Conservation (phyloP, 1,140 invertebrate genomes). For the Fragariocoptes setiger region DNA sequence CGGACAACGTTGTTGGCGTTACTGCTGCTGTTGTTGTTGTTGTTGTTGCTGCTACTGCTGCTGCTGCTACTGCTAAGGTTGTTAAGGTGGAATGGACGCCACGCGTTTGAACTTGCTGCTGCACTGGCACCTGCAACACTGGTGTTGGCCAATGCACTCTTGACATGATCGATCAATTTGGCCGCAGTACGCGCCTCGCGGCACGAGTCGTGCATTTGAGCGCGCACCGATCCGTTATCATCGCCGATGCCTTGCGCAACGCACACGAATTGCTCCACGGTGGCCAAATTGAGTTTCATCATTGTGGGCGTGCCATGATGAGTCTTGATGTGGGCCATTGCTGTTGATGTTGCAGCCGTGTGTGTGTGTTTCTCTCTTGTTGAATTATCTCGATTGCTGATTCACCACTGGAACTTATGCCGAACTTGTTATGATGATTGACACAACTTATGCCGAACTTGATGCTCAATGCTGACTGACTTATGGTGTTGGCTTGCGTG, state of each 20-base stretch:
- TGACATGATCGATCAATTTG: conserved; percentile 5
- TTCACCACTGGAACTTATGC: too few relatives aligned
- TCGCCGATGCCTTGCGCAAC: conserved; percentile 92
- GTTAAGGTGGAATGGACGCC: background rate
- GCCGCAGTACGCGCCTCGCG: conserved; percentile 77
- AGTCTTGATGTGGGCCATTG: too few relatives aligned
- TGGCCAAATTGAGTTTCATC: conserved; percentile 40
- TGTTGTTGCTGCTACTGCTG: conserved; percentile 23
- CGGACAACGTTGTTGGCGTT: background rate
- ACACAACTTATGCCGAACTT: too few relatives aligned
- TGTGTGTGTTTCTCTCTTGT: too few relatives aligned
- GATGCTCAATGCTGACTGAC: too few relatives aligned
- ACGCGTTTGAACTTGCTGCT: background rate
- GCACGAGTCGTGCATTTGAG: conserved; percentile 90
- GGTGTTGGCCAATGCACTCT: background rate
- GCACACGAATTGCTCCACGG: conserved; percentile 74
- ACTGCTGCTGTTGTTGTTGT: background rate
- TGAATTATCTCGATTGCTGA: too few relatives aligned
- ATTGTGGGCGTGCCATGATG: too few relatives aligned
- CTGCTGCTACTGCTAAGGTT: conserved; percentile 9
- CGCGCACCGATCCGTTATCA: conserved; percentile 79
- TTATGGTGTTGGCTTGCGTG: too few relatives aligned
- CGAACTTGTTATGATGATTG: too few relatives aligned
- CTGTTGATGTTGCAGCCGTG: too few relatives aligned
- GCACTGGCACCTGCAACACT: background rate